Conservation (phyloP, 2,113 vertebrate species). For the Siniperca chuatsi region DNA sequence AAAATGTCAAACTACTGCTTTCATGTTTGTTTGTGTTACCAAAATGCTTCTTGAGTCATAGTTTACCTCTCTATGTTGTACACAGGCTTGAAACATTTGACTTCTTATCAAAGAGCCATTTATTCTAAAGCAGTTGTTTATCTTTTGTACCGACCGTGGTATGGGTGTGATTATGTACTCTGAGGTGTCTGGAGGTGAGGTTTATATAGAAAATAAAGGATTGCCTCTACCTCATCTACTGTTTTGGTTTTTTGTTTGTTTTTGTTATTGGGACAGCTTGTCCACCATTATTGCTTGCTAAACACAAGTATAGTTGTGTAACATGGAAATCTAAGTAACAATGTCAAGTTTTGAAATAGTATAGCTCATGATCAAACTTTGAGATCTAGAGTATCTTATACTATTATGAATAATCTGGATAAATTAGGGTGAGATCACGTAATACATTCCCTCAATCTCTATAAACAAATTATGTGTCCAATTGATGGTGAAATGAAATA, state of each 20-base stretch:
- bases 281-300: not conserved
- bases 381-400: not conserved
- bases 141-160: too few relatives aligned
- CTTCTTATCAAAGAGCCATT: too few relatives aligned
- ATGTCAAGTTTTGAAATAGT: not conserved
- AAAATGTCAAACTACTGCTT: not conserved
- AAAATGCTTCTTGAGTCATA: too few relatives aligned
- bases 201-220: not conserved
- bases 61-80: too few relatives aligned
- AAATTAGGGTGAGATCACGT: slow-evolving; percentile 43
- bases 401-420: slow-evolving; percentile 12
- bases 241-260: not conserved
- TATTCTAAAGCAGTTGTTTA: too few relatives aligned
- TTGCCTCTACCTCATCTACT: not conserved
- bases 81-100: too few relatives aligned
- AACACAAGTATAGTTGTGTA: not conserved
- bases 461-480: slow-evolving; percentile 40
- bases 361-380: not conserved
- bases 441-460: slow-evolving; percentile 38
- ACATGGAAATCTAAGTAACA: not conserved
- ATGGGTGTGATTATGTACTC: too few relatives aligned
- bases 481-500: slow-evolving; percentile 43
- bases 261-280: not conserved
- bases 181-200: not conserved
- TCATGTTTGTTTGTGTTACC: too few relatives aligned